phyloP scores from a whole-genome alignment of 2,113 vertebrate genomes.

The Axis porcinus region DNA sequence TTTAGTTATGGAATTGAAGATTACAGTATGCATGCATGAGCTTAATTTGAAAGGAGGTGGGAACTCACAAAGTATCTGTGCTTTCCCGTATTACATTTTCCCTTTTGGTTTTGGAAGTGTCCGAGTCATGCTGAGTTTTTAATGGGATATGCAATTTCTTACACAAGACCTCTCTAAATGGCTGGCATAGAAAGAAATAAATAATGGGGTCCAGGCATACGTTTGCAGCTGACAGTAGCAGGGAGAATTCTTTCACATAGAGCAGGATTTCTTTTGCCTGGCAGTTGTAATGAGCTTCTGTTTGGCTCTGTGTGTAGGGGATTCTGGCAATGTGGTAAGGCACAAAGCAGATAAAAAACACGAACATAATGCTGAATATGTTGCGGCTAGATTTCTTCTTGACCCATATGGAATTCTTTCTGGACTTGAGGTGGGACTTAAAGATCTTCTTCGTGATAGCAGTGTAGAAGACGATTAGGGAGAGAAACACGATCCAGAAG shows the following conservation, averaged over 20 bases:
- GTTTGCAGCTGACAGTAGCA: constrained; percentile 85
- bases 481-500: constrained; percentile 88
- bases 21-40: no score
- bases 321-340: constrained; percentile 92
- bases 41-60: neutral
- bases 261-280: constrained; percentile 72
- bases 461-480: constrained; percentile 86
- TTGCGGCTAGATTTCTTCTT: constrained; percentile 88
- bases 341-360: constrained; percentile 92
- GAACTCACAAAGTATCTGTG: constrained; percentile 57
- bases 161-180: constrained; percentile 81
- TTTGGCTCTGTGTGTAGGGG: constrained; percentile 90
- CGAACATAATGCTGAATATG: constrained; percentile 90
- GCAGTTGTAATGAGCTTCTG: constrained; percentile 35
- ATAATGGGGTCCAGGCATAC: constrained; percentile 86
- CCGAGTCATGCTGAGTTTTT: constrained; percentile 54
- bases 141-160: constrained; percentile 76
- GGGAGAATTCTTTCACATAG: constrained; percentile 89
- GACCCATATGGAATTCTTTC: constrained; percentile 63
- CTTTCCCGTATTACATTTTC: constrained; percentile 70
- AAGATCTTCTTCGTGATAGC: constrained; percentile 91
- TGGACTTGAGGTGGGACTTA: constrained; percentile 84
- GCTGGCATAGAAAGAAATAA: constrained; percentile 84
- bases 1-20: neutral
- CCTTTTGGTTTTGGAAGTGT: constrained; percentile 73